Conservation (phyloP, 2,888 invertebrate species). For the Parelbella ahira region DNA sequence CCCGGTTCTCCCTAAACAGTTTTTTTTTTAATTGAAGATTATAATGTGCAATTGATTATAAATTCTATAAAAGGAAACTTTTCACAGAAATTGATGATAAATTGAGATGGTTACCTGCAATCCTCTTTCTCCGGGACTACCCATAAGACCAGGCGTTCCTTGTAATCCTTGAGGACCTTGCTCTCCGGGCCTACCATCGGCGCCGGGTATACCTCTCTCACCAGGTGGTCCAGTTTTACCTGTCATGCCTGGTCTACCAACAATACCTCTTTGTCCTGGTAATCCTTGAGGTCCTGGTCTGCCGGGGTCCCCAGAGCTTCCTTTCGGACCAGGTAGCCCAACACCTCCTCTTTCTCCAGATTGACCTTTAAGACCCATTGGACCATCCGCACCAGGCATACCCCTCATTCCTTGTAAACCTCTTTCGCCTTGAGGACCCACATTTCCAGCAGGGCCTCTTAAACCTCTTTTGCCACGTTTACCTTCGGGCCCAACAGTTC, state of each 20-base stretch:
- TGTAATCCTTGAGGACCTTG: conserved; percentile 89
- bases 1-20: conserved; percentile 88
- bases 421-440: conserved; percentile 88
- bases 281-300: conserved; percentile 85
- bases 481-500: conserved; percentile 87
- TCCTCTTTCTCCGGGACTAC: conserved; percentile 89
- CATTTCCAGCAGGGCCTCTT: conserved; percentile 86
- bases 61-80: no score
- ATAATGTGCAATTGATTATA: no score
- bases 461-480: conserved; percentile 90
- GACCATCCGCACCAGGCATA: conserved; percentile 88
- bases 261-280: conserved; percentile 82
- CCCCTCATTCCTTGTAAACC: conserved; percentile 84
- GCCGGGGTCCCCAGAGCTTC: conserved; percentile 82
- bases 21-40: no score
- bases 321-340: conserved; percentile 77
- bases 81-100: no score
- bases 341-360: conserved; percentile 84
- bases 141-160: conserved; percentile 89
- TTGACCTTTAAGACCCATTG: conserved; percentile 87
- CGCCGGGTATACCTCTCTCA: conserved; percentile 88
- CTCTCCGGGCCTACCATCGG: conserved; percentile 92
- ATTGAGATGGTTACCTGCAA: no score
- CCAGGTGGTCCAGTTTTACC: conserved; percentile 86
- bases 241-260: conserved; percentile 85